Evolutionary conservation across 1,140 invertebrate species (phyloP).

Genomic region (Episyrphus balteatus): DNA sequence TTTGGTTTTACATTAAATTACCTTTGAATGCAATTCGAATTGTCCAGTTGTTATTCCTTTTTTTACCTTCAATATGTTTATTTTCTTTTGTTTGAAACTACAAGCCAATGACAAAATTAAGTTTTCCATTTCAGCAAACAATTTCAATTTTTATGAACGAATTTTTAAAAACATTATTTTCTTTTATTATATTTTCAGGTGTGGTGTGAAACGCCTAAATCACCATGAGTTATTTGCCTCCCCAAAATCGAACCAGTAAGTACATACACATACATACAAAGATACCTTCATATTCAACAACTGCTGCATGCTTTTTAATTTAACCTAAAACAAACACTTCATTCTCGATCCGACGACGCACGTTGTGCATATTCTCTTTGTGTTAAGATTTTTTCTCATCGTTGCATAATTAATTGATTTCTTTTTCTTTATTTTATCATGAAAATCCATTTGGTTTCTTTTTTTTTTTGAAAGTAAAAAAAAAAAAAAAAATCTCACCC

Average conservation of each 20-base stretch:
- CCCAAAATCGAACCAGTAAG: slow-evolving; percentile 68
- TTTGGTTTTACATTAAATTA: too few species aligned
- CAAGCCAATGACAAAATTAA: neutral
- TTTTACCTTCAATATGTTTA: neutral
- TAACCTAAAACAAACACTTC: slow-evolving; percentile 7
- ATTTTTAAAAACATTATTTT: neutral
- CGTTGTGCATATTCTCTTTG: slow-evolving; percentile 6
- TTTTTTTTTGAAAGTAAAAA: too few species aligned
- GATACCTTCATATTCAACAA: slow-evolving; percentile 1
- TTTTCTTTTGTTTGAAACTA: neutral
- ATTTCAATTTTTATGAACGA: neutral
- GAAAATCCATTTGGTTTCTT: too few species aligned
- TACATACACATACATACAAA: too few species aligned
- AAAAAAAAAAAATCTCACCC: too few species aligned
- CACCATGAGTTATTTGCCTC: slow-evolving; percentile 64
- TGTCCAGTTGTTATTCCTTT: too few species aligned
- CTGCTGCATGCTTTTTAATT: slow-evolving; percentile 9
- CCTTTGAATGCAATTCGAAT: too few species aligned
- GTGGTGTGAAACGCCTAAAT: slow-evolving; percentile 35
- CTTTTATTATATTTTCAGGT: slow-evolving; percentile 21
- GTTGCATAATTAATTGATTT: slow-evolving; percentile 5
- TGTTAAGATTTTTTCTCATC: neutral
- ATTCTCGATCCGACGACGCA: slow-evolving; percentile 2
- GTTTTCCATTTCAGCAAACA: slow-evolving; percentile 2
- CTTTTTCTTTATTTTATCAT: slow-evolving; percentile 9